These are phyloP conservation scores for Rhineura floridana DNA, from an alignment of 2,113 vertebrate genomes.

Conservation along the genomic window DNA sequence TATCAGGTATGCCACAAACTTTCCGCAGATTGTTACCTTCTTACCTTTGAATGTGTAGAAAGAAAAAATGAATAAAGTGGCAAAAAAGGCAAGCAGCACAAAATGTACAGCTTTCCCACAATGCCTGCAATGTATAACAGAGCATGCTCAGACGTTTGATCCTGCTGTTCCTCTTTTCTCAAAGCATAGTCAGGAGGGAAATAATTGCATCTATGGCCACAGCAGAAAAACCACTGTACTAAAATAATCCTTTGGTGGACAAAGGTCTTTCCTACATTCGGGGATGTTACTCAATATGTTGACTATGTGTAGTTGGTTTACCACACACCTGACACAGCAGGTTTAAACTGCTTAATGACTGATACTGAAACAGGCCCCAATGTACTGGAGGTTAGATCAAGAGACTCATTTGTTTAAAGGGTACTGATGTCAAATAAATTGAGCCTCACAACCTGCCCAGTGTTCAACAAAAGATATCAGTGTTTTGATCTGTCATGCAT, in stretches of 20 bases:
- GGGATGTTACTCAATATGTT: neutral
- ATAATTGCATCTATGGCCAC: slow-evolving; percentile 18
- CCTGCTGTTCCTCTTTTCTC: slow-evolving; percentile 13
- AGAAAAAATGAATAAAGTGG: neutral
- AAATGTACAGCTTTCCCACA: slow-evolving; percentile 1
- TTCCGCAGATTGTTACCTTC: neutral
- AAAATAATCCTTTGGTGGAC: neutral
- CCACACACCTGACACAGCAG: neutral
- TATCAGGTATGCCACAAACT: neutral
- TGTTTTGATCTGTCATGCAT: neutral
- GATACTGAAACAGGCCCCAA: neutral
- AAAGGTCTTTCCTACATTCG: neutral
- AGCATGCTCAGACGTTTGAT: neutral
- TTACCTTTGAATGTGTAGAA: neutral
- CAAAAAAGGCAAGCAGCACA: neutral
- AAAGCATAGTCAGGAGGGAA: slow-evolving; percentile 9
- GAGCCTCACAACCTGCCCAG: neutral
- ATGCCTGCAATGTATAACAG: slow-evolving; percentile 10
- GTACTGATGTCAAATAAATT: neutral
- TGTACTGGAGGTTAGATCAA: neutral
- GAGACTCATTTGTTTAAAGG: neutral
- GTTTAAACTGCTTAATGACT: neutral
- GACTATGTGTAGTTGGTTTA: neutral
- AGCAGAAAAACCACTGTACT: neutral
- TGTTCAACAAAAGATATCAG: neutral